phyloP scores from a whole-genome alignment of 2,113 vertebrate genomes.

The Ranitomeya imitator region DNA sequence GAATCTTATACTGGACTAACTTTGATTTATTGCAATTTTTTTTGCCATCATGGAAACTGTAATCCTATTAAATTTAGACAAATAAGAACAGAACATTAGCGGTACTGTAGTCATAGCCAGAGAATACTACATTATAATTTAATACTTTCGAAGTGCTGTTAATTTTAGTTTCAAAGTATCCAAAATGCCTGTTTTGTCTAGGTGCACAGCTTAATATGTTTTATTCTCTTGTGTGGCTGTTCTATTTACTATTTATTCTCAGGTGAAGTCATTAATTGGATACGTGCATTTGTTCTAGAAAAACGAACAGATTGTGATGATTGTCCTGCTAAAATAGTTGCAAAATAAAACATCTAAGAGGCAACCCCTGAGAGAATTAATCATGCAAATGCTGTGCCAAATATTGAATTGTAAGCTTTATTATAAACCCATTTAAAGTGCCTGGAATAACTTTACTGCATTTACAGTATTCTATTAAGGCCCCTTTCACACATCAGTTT shows the following conservation, averaged over 20 bases:
- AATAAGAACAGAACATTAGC: neutral
- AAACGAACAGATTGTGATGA: slow-evolving; percentile 17
- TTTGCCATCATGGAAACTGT: neutral
- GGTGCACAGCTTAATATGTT: slow-evolving; percentile 1
- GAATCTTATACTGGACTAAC: neutral
- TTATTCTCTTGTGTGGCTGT: slow-evolving; percentile 20
- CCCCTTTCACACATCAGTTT: no score
- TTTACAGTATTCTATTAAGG: neutral
- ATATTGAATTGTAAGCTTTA: neutral
- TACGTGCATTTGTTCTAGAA: slow-evolving; percentile 21
- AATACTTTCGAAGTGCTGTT: slow-evolving; percentile 2
- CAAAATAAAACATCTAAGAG: neutral
- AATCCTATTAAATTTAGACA: neutral
- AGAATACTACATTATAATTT: neutral
- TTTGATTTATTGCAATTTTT: neutral
- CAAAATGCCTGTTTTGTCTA: neutral
- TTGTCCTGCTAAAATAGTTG: slow-evolving; percentile 6
- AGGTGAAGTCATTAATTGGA: slow-evolving; percentile 33
- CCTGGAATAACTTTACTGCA: neutral
- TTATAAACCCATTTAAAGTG: neutral
- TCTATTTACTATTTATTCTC: slow-evolving; percentile 22
- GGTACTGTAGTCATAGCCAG: neutral
- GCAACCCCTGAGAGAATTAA: neutral
- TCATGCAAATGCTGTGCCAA: no score
- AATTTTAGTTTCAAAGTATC: neutral